A percentile compares a stretch with the other conserved stretches of the same genome.
Conservation (phyloP, 2,797 vertebrate species). For the Falco concolor region DNA sequence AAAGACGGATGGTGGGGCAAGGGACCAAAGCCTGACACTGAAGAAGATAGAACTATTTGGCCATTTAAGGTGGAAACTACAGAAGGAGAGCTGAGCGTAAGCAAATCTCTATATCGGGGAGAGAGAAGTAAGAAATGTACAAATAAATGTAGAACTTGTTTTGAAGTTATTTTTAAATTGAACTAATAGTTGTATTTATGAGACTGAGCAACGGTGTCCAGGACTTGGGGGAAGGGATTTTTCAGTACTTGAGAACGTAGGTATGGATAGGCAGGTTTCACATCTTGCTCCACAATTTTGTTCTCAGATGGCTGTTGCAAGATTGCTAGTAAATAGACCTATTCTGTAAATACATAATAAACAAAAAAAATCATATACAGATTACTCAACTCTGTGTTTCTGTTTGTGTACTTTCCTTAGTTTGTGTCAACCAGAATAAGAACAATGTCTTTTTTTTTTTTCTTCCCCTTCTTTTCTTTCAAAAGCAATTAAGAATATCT, state of each 20-base stretch:
- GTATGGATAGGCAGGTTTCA: background rate
- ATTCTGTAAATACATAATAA: background rate
- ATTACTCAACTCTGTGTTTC: background rate
- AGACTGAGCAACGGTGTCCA: background rate
- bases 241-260: background rate
- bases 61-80: constrained; percentile 76
- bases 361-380: background rate
- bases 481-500: background rate
- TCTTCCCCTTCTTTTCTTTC: background rate
- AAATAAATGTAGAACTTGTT: background rate
- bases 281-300: background rate
- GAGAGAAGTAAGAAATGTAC: background rate
- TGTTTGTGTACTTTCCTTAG: constrained; percentile 4
- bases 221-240: background rate
- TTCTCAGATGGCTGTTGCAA: background rate
- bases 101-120: background rate
- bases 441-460: background rate
- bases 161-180: background rate
- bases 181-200: background rate
- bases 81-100: constrained; percentile 75
- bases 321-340: background rate
- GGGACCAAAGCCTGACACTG: constrained; percentile 32
- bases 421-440: background rate
- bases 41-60: constrained; percentile 62
- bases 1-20: constrained; percentile 78